Percentiles rank a stretch among this genome's conserved stretches.
These are phyloP conservation scores for Buceros bicornis DNA, from an alignment of 2,797 vertebrate species.

Conservation along the genomic window DNA sequence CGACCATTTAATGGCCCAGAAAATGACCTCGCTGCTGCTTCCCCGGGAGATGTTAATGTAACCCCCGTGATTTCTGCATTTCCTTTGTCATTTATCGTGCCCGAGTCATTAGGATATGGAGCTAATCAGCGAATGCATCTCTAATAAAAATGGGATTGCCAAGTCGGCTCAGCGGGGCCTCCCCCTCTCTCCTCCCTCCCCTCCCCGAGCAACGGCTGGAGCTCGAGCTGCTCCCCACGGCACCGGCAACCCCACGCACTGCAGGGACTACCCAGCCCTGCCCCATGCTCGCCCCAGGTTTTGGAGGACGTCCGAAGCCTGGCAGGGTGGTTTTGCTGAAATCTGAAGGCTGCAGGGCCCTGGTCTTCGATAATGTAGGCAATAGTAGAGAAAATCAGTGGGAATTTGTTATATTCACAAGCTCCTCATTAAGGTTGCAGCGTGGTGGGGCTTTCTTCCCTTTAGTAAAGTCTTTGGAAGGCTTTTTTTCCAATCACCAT, in stretches of 20 bases:
- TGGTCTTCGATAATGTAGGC: rapidly evolving
- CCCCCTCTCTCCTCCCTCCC: neutral
- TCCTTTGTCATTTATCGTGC: slow-evolving; percentile 8
- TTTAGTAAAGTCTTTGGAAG: neutral
- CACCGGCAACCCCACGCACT: rapidly evolving
- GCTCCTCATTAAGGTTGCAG: slow-evolving; percentile 22
- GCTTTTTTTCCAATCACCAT: neutral
- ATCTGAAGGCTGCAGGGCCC: neutral
- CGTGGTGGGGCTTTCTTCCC: neutral
- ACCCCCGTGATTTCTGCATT: neutral
- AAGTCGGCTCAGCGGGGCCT: neutral
- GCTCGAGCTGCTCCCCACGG: neutral
- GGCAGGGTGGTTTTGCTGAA: neutral
- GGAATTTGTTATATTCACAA: slow-evolving; percentile 21
- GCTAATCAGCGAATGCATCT: slow-evolving; percentile 27
- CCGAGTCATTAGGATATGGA: neutral
- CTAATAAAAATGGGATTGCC: neutral
- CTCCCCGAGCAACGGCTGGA: neutral
- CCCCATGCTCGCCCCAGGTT: neutral
- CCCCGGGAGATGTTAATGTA: neutral
- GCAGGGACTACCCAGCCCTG: neutral
- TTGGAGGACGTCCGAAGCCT: neutral
- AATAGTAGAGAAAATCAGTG: neutral
- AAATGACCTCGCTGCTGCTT: slow-evolving; percentile 8
- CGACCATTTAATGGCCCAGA: neutral